phyloP scores from a whole-genome alignment of 2,888 invertebrate genomes.

The Leptopilina syphax region DNA sequence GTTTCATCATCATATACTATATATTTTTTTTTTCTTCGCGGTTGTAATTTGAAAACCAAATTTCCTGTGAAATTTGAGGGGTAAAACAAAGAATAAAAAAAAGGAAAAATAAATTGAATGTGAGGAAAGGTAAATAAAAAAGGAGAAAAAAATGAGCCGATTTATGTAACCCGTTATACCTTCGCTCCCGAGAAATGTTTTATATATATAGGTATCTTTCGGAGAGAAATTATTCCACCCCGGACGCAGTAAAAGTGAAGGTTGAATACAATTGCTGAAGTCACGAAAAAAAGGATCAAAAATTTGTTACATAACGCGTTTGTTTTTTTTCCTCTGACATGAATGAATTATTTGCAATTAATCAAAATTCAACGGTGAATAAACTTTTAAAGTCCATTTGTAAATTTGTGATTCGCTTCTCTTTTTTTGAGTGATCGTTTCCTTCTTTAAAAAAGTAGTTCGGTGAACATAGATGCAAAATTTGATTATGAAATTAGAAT shows the following conservation, averaged over 20 bases:
- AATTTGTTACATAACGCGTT: not conserved
- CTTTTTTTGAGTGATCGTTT: not conserved
- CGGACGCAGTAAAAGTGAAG: conserved; percentile 23
- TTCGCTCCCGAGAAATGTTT: not conserved
- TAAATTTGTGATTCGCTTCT: not conserved
- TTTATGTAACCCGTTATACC: not conserved
- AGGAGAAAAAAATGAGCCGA: conserved; percentile 1
- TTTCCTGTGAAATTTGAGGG: not conserved
- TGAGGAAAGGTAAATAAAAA: not conserved
- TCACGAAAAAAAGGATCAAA: conserved; percentile 15
- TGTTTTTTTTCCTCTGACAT: not conserved
- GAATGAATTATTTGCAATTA: not conserved
- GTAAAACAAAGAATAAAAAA: conserved; percentile 12
- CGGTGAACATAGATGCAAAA: not conserved
- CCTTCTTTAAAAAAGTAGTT: too few relatives aligned
- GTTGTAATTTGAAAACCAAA: conserved; percentile 5
- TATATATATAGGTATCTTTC: not conserved
- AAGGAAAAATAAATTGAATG: not conserved
- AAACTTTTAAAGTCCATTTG: not conserved
- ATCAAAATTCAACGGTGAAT: not conserved
- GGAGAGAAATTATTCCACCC: conserved; percentile 17
- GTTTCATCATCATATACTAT: not conserved
- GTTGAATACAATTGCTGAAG: conserved; percentile 11
- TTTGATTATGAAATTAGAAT: too few relatives aligned
- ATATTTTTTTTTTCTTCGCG: not conserved